Percentiles rank a stretch among this genome's conserved stretches.
Evolutionary conservation across 2,797 vertebrate genomes (phyloP).

Genomic region (Notolepis coatsorum): DNA sequence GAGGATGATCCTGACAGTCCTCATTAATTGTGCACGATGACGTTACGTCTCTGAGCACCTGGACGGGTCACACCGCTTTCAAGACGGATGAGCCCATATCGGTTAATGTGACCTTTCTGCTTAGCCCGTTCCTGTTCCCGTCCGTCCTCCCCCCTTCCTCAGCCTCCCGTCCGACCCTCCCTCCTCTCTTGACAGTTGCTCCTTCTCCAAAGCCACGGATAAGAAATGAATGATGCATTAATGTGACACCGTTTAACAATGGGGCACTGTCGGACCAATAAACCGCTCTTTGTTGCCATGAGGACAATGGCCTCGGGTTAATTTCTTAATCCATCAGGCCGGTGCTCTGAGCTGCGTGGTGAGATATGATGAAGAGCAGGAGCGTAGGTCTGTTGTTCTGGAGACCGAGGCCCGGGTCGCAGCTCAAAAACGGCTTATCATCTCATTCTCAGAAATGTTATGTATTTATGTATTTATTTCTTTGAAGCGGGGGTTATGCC

Average conservation of each 20-base stretch:
- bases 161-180: background rate
- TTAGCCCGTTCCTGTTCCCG: slow-evolving; percentile 52
- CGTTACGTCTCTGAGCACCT: slow-evolving; percentile 52
- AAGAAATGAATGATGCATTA: slow-evolving; percentile 57
- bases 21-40: slow-evolving; percentile 71
- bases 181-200: slow-evolving; percentile 59
- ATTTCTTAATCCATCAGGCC: background rate
- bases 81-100: slow-evolving; percentile 59
- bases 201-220: slow-evolving; percentile 64
- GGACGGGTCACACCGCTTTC: slow-evolving; percentile 41
- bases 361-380: background rate
- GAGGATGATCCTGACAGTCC: slow-evolving; percentile 40
- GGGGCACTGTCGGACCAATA: slow-evolving; percentile 51
- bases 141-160: slow-evolving; percentile 16
- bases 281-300: slow-evolving; percentile 48
- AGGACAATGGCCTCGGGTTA: slow-evolving; percentile 40
- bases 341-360: background rate
- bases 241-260: slow-evolving; percentile 66
- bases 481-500: too few relatives aligned
- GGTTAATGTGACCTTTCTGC: slow-evolving; percentile 58
- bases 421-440: too few relatives aligned
- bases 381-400: background rate
- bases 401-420: too few relatives aligned
- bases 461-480: too few relatives aligned
- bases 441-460: too few relatives aligned